Evolutionary conservation across 64 coral and sea anemone genomes (phyloP), one percentile per base, ranked within the genome.

Genomic region (Pocillopora damicornis): DNA sequence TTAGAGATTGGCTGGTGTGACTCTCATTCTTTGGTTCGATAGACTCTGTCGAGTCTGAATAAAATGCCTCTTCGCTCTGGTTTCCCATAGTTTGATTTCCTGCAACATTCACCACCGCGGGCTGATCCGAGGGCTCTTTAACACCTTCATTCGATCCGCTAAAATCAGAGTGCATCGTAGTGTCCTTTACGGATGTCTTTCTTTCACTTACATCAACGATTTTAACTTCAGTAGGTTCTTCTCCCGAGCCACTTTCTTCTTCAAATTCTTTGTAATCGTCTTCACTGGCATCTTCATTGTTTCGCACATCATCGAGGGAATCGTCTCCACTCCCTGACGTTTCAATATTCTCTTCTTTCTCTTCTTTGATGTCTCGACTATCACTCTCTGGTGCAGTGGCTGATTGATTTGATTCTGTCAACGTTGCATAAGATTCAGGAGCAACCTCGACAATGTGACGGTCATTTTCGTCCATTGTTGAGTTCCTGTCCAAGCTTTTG

Each of bases 261-360:
- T 36, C 25, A 81, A 13, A 81, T 35, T 5, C 2, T 5, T 17
- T 81, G 30, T 68, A 34, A 22, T 83, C 62, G 20, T 34, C 16
- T 83, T 18, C 18, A 22, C 0, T 20, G 10, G 17, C 11, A 35
- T 66, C 61, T 18, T 51, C 35, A 45, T 15, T 67, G 80, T 58
- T 73, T 9, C 16, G 18, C 1, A 7, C 15, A 62, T 10, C 38
- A 66, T 85, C 65, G 8, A 3, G 4, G 26, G 18, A 68, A 25
- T 85, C 10, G 38, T 85, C 65, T 23, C 81, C 81, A 34, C 81
- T 85, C 20, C 37, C 79, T 5, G 25, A 63, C 8, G 58, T 65
- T 72, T 57, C 81, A 73, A 2, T 36, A 35, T 56, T 37, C 45
- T 83, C 60, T 13, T 36, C 59, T 34, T 61, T 26, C n/a, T 68